These are phyloP conservation scores for Ctenicera cuprea DNA, from an alignment of 2,888 invertebrate species.

Conservation along the genomic window DNA sequence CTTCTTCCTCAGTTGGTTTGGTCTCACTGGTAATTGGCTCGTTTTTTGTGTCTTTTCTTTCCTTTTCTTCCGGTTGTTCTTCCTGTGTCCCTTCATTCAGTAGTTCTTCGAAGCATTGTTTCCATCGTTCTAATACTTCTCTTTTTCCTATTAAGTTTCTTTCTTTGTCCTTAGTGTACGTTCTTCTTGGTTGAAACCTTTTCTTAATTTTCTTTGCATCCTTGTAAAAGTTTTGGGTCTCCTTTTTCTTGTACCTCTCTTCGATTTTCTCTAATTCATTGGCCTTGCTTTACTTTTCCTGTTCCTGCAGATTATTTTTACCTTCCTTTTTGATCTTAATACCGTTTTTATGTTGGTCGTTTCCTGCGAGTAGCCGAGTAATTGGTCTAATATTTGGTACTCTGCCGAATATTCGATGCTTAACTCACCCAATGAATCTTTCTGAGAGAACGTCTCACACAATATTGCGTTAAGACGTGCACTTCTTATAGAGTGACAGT, in stretches of 20 bases:
- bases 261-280: not conserved
- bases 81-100: not conserved
- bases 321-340: not conserved
- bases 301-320: not conserved
- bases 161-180: not conserved
- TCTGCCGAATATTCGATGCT: too few species aligned
- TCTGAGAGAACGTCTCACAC: too few species aligned
- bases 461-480: too few species aligned
- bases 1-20: too few species aligned
- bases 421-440: too few species aligned
- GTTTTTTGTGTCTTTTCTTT: not conserved
- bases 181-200: too few species aligned
- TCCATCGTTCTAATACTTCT: slow-evolving; percentile 5
- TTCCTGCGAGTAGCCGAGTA: too few species aligned
- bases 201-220: not conserved
- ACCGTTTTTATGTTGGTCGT: not conserved
- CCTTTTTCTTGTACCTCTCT: not conserved
- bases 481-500: too few species aligned
- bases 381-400: too few species aligned
- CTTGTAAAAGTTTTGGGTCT: not conserved
- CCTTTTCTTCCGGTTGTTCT: not conserved
- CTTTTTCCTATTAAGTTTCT: not conserved
- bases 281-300: not conserved
- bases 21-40: not conserved
- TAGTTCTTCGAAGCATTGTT: not conserved